A percentile compares a stretch with the other conserved stretches of the same genome.
These are phyloP conservation scores for Labrus mixtus DNA, from an alignment of 2,113 vertebrate species.

Conservation along the genomic window DNA sequence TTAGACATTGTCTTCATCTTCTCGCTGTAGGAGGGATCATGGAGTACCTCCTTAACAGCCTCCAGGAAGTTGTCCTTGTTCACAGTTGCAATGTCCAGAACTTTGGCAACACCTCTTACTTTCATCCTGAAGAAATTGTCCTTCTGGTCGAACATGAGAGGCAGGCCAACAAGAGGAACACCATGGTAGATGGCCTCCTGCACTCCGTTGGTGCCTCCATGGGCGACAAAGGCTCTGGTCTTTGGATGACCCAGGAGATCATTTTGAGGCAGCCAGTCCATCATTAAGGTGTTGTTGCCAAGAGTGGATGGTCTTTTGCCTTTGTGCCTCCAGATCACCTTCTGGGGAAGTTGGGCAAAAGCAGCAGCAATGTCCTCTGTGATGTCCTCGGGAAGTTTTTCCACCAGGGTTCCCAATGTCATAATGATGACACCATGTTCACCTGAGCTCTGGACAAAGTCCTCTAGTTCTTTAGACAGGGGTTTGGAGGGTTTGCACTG, in stretches of 20 bases:
- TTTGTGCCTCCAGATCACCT: constrained; percentile 70
- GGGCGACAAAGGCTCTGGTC: constrained; percentile 71
- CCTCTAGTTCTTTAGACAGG: constrained; percentile 66
- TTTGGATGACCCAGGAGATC: constrained; percentile 76
- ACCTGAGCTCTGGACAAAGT: constrained; percentile 68
- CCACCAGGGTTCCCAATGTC: constrained; percentile 71
- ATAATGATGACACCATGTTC: constrained; percentile 74
- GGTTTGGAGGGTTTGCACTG: constrained; percentile 76
- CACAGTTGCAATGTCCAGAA: constrained; percentile 62
- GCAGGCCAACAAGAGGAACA: constrained; percentile 69
- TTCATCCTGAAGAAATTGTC: constrained; percentile 73
- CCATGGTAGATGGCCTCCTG: constrained; percentile 76
- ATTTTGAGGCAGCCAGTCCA: constrained; percentile 76
- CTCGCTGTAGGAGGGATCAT: constrained; percentile 62
- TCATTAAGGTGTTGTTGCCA: constrained; percentile 66
- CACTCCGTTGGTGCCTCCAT: constrained; percentile 75
- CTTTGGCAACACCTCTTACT: constrained; percentile 69
- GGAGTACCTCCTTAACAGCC: constrained; percentile 64
- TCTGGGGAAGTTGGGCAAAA: constrained; percentile 73
- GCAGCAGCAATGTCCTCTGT: constrained; percentile 65
- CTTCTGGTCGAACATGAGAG: constrained; percentile 72
- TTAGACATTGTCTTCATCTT: constrained; percentile 70
- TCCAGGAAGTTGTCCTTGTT: constrained; percentile 68
- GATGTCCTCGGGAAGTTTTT: constrained; percentile 64
- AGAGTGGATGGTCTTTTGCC: constrained; percentile 66